phyloP scores from a whole-genome alignment of 2,113 vertebrate genomes.

The Oncorhynchus mykiss region DNA sequence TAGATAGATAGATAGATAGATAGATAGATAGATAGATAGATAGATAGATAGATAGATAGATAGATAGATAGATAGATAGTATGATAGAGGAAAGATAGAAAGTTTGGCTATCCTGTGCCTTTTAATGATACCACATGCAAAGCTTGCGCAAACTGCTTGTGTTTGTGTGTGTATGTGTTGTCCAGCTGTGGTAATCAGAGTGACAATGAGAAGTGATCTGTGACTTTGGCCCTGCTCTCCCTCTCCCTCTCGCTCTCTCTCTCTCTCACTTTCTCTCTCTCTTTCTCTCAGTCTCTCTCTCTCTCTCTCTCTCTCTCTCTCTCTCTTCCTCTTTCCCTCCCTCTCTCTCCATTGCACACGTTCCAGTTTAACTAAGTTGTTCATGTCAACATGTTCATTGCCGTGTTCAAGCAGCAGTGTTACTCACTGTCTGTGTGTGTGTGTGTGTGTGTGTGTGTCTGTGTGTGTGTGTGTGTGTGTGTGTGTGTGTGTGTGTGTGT shows the following conservation, averaged over 20 bases:
- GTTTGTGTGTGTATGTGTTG: constrained; percentile 15
- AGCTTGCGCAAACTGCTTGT: constrained; percentile 18
- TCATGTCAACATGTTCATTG: constrained; percentile 28
- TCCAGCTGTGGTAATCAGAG: constrained; percentile 32
- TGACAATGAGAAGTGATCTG: constrained; percentile 30
- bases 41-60: background rate
- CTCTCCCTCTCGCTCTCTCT: no score
- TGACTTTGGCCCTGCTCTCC: background rate
- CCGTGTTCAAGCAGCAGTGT: constrained; percentile 2
- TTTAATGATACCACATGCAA: constrained; percentile 34
- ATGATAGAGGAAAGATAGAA: background rate
- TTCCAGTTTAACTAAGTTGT: constrained; percentile 26
- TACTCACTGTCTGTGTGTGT: background rate
- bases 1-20: background rate
- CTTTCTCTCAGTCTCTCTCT: no score
- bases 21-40: no score
- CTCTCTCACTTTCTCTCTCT: background rate
- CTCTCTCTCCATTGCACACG: background rate
- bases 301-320: no score
- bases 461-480: no score
- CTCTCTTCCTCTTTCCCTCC: background rate
- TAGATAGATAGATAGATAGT: constrained; percentile 19
- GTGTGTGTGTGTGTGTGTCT: no score
- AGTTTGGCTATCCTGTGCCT: constrained; percentile 28
- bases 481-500: no score